These are phyloP conservation scores for Muricea muricata DNA, from an alignment of 92 coral and sea anemone species.

Conservation along the genomic window DNA sequence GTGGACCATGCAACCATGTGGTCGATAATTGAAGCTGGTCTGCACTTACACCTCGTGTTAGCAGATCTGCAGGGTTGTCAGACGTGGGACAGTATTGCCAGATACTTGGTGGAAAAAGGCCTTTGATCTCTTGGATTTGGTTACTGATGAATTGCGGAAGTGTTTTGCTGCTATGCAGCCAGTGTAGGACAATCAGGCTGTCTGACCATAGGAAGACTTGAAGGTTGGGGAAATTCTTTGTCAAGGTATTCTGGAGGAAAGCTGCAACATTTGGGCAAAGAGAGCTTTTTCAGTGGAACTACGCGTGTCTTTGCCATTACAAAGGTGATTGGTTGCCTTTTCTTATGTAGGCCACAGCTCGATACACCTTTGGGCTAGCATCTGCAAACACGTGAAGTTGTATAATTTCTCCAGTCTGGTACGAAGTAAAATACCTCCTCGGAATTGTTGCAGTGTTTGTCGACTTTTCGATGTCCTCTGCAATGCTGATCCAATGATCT, in stretches of 20 bases:
- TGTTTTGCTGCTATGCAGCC: too few relatives aligned
- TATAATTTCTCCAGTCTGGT: conserved; percentile 22
- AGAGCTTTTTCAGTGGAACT: conserved; percentile 34
- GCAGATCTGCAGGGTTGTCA: too few relatives aligned
- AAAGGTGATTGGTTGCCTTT: background rate
- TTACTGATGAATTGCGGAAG: too few relatives aligned
- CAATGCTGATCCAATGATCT: conserved; percentile 46
- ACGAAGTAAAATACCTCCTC: too few relatives aligned
- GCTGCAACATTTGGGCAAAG: too few relatives aligned
- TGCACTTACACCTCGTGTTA: too few relatives aligned
- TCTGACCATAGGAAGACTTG: conserved; percentile 58
- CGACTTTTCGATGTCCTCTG: conserved; percentile 54
- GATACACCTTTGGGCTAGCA: background rate
- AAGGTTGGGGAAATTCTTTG: conserved; percentile 24
- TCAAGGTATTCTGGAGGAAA: background rate
- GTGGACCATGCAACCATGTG: background rate
- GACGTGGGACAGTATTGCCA: too few relatives aligned
- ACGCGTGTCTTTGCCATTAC: conserved; percentile 55
- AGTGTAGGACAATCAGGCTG: conserved; percentile 62
- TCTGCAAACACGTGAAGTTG: conserved; percentile 3
- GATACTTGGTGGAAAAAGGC: too few relatives aligned
- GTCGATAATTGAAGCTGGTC: conserved; percentile 26
- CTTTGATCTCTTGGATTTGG: too few relatives aligned
- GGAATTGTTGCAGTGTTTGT: conserved; percentile 35
- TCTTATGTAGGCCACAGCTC: background rate